These are phyloP conservation scores for Bombycilla garrulus DNA, from an alignment of 2,113 vertebrate genomes.

Conservation along the genomic window DNA sequence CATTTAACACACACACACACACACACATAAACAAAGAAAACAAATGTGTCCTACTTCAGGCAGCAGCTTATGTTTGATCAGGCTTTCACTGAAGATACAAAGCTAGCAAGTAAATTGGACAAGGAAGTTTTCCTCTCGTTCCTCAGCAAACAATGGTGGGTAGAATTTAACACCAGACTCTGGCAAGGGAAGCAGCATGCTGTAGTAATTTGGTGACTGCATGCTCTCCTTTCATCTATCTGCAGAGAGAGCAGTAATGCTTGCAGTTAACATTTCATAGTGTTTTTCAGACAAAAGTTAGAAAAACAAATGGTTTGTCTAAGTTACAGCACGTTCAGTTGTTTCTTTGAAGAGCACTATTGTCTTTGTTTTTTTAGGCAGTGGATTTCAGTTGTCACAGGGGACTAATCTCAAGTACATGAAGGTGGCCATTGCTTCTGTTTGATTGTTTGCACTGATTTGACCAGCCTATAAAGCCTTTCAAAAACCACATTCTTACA, in stretches of 20 bases:
- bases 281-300: not conserved
- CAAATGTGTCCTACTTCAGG: conserved; percentile 31
- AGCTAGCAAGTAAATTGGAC: not conserved
- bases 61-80: conserved; percentile 33
- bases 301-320: not conserved
- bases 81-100: not conserved
- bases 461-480: not conserved
- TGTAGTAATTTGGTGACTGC: not conserved
- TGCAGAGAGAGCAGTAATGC: not conserved
- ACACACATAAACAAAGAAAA: not conserved
- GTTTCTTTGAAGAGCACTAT: not conserved
- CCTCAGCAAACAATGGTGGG: not conserved
- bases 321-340: not conserved
- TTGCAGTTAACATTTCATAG: not conserved
- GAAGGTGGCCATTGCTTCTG: not conserved
- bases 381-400: not conserved
- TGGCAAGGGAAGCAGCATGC: not conserved
- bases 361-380: not conserved
- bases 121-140: not conserved
- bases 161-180: not conserved
- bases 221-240: not conserved
- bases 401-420: not conserved
- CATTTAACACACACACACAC: not conserved
- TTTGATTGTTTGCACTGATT: conserved; percentile 1
- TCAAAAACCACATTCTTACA: not conserved